Evolutionary conservation across 2,888 invertebrate genomes (phyloP), one percentile per base, ranked within the genome.

Genomic region (Congeria kusceri): DNA sequence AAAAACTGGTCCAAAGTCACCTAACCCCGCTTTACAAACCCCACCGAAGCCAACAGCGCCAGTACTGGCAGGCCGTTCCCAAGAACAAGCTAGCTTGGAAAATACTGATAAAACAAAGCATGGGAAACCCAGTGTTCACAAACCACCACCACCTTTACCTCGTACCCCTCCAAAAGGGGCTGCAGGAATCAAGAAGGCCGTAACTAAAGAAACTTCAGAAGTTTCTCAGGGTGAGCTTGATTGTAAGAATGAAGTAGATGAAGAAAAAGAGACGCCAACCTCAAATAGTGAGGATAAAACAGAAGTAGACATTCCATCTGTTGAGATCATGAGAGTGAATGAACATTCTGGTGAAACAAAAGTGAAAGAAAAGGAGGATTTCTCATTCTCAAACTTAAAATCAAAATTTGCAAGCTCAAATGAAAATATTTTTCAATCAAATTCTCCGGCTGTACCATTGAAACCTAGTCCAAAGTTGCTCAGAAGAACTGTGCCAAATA

Each of bases 381-480:
- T 71, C 28, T 20, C 49, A 23, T 62, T 56, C 28, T n/a, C 49
- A 47, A 72, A 68, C 63, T 63, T 77, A 23, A 77, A 71, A 49
- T 77, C 77, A 63, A 77, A 64, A 39, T 71, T 77, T 57, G 15
- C 20, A 25, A 29, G 27, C 29, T 77, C 67, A 13, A 47, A 20
- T 53, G 64, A 69, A 58, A 58, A 63, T 39, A 39, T 64, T 64
- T 29, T 69, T 59, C 56, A 71, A 29, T 63, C 69, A 4, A 78
- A 74, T 61, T 71, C 76, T 23, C 83, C 85, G 15, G 82, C 72
- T 57, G 79, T 81, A 47, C 76, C 83, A 23, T 25, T 68, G 9
- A 77, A 81, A 64, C 87, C 87, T 13, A 87, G 86, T 73, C 85
- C 83, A 59, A 77, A 28, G 27, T 27, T 25, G 3, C 29, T 77